Percentiles rank a stretch among this genome's conserved stretches.
Conservation (phyloP, 2,113 vertebrate species). For the Dermatemys mawii region DNA sequence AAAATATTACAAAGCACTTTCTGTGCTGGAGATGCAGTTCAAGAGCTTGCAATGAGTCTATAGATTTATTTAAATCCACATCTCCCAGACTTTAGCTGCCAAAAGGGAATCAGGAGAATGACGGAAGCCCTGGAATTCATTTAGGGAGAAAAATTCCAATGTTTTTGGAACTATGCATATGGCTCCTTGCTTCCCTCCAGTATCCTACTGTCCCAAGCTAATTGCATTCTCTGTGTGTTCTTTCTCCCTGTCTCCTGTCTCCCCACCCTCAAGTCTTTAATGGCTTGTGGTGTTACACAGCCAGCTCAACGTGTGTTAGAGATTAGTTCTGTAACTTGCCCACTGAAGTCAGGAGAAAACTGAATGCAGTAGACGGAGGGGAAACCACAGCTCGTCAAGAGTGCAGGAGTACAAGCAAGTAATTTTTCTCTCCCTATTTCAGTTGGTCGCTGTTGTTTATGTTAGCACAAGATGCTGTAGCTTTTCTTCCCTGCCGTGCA, state of each 20-base stretch:
- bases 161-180: background rate
- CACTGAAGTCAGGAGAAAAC: slow-evolving; percentile 37
- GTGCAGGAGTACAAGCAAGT: slow-evolving; percentile 60
- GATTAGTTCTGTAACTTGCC: slow-evolving; percentile 64
- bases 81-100: slow-evolving; percentile 25
- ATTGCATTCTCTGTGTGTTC: background rate
- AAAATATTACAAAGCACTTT: background rate
- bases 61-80: background rate
- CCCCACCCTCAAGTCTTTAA: background rate
- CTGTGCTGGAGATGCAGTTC: background rate
- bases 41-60: background rate
- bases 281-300: background rate
- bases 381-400: slow-evolving; percentile 32
- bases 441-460: slow-evolving; percentile 53
- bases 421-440: slow-evolving; percentile 70
- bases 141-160: too few species aligned
- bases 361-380: background rate
- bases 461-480: slow-evolving; percentile 17
- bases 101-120: background rate
- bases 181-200: background rate
- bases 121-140: too few species aligned
- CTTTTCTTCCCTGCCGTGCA: slow-evolving; percentile 59
- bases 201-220: background rate
- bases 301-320: slow-evolving; percentile 4
- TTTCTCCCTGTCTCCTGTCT: background rate